Conservation (phyloP, 1,140 invertebrate species). For the Epicauta chinensis region DNA sequence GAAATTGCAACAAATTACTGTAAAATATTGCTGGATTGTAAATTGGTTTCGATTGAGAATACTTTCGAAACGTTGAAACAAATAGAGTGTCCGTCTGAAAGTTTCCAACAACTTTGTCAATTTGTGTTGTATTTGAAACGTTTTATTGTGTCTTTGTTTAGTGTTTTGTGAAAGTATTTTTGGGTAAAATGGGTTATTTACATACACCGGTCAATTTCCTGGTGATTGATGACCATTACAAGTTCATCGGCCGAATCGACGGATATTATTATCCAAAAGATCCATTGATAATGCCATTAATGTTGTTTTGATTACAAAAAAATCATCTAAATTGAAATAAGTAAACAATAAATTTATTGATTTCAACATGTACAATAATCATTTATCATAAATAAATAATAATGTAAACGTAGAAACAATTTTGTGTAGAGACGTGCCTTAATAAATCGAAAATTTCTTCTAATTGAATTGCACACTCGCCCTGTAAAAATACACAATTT, state of each 20-base stretch:
- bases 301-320: too few species aligned
- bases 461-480: too few species aligned
- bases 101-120: too few species aligned
- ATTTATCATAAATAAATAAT: slow-evolving; percentile 9
- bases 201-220: background rate
- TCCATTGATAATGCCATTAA: too few species aligned
- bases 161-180: too few species aligned
- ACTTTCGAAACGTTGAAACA: slow-evolving; percentile 4
- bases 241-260: too few species aligned
- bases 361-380: slow-evolving; percentile 12
- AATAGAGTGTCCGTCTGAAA: background rate
- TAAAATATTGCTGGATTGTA: slow-evolving; percentile 19
- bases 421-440: slow-evolving; percentile 2
- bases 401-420: background rate
- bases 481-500: background rate
- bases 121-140: too few species aligned
- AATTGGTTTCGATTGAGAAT: slow-evolving; percentile 11
- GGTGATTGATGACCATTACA: too few species aligned
- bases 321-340: too few species aligned
- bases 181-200: background rate
- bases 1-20: background rate
- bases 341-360: slow-evolving; percentile 13
- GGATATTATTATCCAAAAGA: too few species aligned
- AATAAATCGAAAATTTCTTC: slow-evolving; percentile 10
- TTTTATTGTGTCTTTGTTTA: too few species aligned